Base-by-base conservation (phyloP, 1,140 invertebrate species). In the Popillia japonica region DNA sequence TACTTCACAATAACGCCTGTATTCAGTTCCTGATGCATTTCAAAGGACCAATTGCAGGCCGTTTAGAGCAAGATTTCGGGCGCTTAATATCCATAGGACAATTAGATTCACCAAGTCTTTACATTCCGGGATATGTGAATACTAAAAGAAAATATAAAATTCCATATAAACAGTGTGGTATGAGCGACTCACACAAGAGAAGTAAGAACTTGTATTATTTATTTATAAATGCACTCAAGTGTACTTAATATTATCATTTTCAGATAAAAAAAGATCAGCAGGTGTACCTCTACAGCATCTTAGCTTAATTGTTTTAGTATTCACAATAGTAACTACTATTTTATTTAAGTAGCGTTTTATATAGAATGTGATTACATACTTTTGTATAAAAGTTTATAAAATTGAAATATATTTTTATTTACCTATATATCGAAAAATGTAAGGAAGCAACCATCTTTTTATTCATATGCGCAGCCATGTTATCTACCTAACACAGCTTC, bases 1-100 rank as follows among this genome's bases (percentile, higher is more conserved):
- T 90, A 34, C 88, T 97, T 64, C 92, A 96, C 80, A 90, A 91
- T 80, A 93, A 94, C 68, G 89, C 92, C 77, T 98, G 96, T 84
- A 90, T 97, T n/a, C 96, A 97, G 87, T 90, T 98, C 82, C 89
- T 95, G 42, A 88, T 98, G 78, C 95, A 97, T 86, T 97, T 98
- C 83, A 95, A 93, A 90, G 92, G 95, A 8, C 94, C 94, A 0
- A 90, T 92, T 72, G 94, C 94, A 0, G 92, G 90, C 84, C 89
- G 90, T 81, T 87, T 96, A 34, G 95, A 96, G 84, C 88, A 93
- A 86, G 94, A 95, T 84, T 94, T 95, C 84, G 93, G 90, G 68
- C 89, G 91, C 79, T 86, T 97, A 40, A 87, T 97, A 76, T 91
- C 91, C 17, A 92, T 90, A 9, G 94, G 95, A 11, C 90, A 91